These are phyloP conservation scores for Falco punctatus DNA, from an alignment of 2,113 vertebrate species.

Conservation along the genomic window DNA sequence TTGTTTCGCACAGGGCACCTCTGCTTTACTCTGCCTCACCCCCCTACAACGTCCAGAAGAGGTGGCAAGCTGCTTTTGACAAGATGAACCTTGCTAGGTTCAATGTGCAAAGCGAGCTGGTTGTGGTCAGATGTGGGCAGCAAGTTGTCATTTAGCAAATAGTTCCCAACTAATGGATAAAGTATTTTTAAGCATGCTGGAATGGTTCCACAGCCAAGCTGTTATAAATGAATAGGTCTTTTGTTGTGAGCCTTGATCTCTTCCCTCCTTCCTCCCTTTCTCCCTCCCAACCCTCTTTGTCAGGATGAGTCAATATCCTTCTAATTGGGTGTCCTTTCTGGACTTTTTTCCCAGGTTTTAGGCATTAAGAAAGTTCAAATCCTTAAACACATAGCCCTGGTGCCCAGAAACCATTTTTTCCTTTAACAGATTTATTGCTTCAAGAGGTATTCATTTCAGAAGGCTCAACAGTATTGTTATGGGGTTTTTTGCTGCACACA, in stretches of 20 bases:
- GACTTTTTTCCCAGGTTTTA: conserved; percentile 57
- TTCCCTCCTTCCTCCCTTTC: conserved; percentile 59
- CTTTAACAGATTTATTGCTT: conserved; percentile 56
- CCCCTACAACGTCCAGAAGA: background rate
- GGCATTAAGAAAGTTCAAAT: conserved; percentile 37
- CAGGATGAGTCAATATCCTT: conserved; percentile 41
- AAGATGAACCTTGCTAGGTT: background rate
- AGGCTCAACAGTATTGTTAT: conserved; percentile 46
- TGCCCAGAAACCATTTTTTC: conserved; percentile 42
- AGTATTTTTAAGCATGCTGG: conserved; percentile 60
- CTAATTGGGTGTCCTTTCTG: conserved; percentile 66
- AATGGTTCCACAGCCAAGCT: conserved; percentile 59
- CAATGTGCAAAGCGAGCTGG: conserved; percentile 26
- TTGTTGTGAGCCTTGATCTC: conserved; percentile 64
- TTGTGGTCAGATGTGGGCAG: conserved; percentile 32
- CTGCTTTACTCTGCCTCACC: background rate
- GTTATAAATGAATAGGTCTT: conserved; percentile 62
- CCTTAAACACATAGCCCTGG: conserved; percentile 38
- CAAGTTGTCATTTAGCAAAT: conserved; percentile 23
- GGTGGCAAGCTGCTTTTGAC: conserved; percentile 27
- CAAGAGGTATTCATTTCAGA: conserved; percentile 54
- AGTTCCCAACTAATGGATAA: conserved; percentile 27
- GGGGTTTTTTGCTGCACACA: background rate
- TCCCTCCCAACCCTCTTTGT: background rate
- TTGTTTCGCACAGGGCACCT: background rate